phyloP scores from a whole-genome alignment of 2,888 invertebrate species.

The Drosophila neonasuta region DNA sequence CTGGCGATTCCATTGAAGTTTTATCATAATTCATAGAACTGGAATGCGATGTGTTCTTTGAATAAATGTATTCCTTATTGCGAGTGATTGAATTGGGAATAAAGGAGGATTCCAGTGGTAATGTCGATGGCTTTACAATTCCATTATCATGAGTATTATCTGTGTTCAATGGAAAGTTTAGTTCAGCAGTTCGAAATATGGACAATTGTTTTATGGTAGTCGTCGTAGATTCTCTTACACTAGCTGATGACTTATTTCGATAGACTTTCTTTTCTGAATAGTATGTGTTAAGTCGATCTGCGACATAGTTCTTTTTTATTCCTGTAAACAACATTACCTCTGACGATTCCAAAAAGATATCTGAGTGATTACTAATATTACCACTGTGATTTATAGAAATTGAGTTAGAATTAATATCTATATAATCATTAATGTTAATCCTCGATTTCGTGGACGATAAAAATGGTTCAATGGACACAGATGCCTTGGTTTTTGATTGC shows the following conservation, averaged over 20 bases:
- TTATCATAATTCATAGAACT: not conserved
- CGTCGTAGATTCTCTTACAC: not conserved
- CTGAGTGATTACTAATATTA: not conserved
- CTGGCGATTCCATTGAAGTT: not conserved
- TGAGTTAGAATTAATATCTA: not conserved
- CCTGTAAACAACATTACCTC: constrained; percentile 18
- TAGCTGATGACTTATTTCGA: not conserved
- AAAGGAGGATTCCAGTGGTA: not conserved
- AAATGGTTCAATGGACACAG: not conserved
- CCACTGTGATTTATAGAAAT: not conserved
- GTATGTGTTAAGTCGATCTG: not conserved
- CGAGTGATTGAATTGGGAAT: not conserved
- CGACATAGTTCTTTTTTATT: not conserved
- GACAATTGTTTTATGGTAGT: not conserved
- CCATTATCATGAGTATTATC: not conserved
- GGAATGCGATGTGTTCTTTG: not conserved
- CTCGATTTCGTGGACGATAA: not conserved
- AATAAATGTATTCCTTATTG: not conserved
- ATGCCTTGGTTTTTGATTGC: not conserved
- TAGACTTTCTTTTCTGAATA: not conserved
- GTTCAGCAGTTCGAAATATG: not conserved
- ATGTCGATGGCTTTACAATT: not conserved
- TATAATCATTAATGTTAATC: not conserved
- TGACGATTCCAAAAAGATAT: constrained; percentile 32
- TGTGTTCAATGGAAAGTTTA: not conserved